Evolutionary conservation across 2,113 vertebrate species (phyloP), one percentile per base, ranked within the genome.

Genomic region (Hippocampus zosterae): DNA sequence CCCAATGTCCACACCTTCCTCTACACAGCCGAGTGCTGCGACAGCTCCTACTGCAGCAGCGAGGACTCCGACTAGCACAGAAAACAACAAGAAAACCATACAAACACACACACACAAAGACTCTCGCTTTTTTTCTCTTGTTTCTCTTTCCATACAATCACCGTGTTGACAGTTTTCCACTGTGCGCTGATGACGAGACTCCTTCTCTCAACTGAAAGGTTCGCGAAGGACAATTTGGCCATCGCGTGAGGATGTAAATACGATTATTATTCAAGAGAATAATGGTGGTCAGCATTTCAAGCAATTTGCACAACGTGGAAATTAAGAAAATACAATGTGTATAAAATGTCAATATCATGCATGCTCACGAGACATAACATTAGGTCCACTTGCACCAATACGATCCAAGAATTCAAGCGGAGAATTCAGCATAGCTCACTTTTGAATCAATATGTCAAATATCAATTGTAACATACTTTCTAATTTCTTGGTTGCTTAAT

Each of bases 11-110:
- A 98, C 33, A 97, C 93, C 65, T 98, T 98, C 78, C 90, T 95
- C 40, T 97, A 96, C 85, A 98, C 81, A 0, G 96, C 97, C 5
- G 94, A 98, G 74, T 97, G 88, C 44, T 94, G 91, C 0, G 97
- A 98, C 92, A 98, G 96, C 89, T 98, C 96, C 40, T 99, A 99
- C 87, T 96, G 94, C 85, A 98, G 96, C 88, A 98, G 96, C 0
- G 97, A 98, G 0, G 96, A 99, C 82, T 98, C 96, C 0, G 96
- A 98, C 81, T 96, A 89, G 13, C 0, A 21, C 53, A 57, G 23
- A 56, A 56, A 59, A 16, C 4, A 0, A 57, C 60, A 21, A 12
- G 3, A 41, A 37, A 19, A 19, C 7, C 9, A 10, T 21, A 12
- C 10, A 4, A 16, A 29, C 5, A 29, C 5, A 13, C 10, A 25